Evolutionary conservation across 2,888 invertebrate genomes (phyloP).

Genomic region (Drosophila hamatofila): DNA sequence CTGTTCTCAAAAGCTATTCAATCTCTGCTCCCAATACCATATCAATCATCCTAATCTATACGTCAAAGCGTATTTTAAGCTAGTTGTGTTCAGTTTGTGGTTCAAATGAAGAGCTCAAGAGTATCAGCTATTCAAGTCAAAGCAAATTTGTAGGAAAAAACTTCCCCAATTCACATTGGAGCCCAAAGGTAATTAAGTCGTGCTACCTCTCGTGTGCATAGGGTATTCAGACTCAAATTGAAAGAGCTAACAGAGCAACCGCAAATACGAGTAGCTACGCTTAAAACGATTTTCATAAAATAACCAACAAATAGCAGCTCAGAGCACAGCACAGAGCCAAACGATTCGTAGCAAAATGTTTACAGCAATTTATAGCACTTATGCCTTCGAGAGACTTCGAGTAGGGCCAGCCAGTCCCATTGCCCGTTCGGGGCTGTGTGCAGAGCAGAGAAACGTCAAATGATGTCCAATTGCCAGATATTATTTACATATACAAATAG

Average conservation of each 20-base stretch:
- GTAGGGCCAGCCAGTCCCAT: not conserved
- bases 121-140: not conserved
- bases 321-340: not conserved
- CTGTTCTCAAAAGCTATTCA: too few species aligned
- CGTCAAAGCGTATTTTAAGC: too few species aligned
- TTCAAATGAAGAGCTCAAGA: not conserved
- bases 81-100: not conserved
- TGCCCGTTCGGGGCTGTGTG: not conserved
- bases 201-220: not conserved
- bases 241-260: constrained; percentile 13
- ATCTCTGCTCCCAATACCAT: too few species aligned
- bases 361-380: constrained; percentile 46
- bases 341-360: constrained; percentile 44
- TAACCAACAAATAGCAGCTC: constrained; percentile 22
- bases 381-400: constrained; percentile 9
- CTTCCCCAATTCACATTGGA: not conserved
- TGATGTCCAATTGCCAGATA: constrained; percentile 19
- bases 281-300: constrained; percentile 41
- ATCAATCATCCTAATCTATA: not conserved
- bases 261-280: constrained; percentile 29
- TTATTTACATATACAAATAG: constrained; percentile 1
- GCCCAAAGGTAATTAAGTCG: not conserved
- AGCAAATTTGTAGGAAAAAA: too few species aligned
- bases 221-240: constrained; percentile 11
- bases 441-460: constrained; percentile 8